These are phyloP conservation scores for Melanotaenia pygmaea DNA, from an alignment of 2,797 vertebrate species.

Conservation along the genomic window DNA sequence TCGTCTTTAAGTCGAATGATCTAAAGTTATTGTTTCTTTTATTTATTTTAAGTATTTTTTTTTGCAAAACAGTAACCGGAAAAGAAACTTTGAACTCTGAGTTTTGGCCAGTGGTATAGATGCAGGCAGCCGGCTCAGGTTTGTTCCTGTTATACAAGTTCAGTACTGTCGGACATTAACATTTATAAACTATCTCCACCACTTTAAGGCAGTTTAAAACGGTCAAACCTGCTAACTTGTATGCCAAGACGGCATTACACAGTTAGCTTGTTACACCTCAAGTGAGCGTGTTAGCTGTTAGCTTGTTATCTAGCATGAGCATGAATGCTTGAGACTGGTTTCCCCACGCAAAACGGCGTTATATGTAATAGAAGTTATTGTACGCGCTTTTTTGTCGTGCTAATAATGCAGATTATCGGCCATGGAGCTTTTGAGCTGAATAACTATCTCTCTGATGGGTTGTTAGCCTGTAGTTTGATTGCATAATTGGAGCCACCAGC, in stretches of 20 bases:
- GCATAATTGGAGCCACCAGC: constrained; percentile 70
- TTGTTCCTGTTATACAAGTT: constrained; percentile 46
- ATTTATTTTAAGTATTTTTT: not conserved
- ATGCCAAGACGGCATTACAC: not conserved
- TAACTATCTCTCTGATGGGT: constrained; percentile 9
- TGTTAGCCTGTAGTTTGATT: constrained; percentile 49
- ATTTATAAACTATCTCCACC: rapidly evolving
- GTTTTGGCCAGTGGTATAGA: constrained; percentile 60
- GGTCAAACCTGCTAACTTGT: not conserved
- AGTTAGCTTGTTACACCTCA: constrained; percentile 6
- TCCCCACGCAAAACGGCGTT: not conserved
- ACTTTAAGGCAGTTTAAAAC: rapidly evolving
- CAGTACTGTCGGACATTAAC: not conserved
- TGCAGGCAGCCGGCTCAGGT: constrained; percentile 55
- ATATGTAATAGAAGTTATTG: not conserved
- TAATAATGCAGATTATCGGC: not conserved
- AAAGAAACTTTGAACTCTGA: constrained; percentile 64
- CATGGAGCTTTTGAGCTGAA: constrained; percentile 3
- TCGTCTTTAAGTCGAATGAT: not conserved
- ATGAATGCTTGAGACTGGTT: not conserved
- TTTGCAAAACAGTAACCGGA: constrained; percentile 47
- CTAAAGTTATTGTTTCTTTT: not conserved
- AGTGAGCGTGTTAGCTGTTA: constrained; percentile 56
- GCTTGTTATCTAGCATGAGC: constrained; percentile 48
- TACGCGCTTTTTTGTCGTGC: not conserved